Base-by-base conservation (phyloP, 2,113 vertebrate species). In the Microcebus murinus region DNA sequence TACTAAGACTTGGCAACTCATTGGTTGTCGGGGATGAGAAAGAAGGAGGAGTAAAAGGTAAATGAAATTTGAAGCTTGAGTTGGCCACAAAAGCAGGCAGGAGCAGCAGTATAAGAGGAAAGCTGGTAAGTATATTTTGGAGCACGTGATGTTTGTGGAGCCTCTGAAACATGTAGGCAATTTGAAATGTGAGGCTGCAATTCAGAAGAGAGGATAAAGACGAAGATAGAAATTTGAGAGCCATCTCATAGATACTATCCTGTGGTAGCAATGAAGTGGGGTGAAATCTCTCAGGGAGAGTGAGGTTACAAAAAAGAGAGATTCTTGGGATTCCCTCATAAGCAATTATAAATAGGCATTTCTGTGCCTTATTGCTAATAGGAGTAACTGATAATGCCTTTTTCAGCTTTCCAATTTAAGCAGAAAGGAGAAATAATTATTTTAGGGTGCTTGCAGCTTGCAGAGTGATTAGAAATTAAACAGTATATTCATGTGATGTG, bases 331-430 rank as follows among this genome's bases (percentile, higher is more conserved):
- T 68, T 86, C 50, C n/a, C 77, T 68, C 55, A 65, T 39, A 48
- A 80, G 21, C 20, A 91, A 39, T 81, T 89, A 50, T 79, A 83
- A n/a, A 76, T 50, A 48, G 36, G n/a, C 52, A 42, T 91, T 96
- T 93, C 61, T 74, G 0, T 34, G 61, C 23, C 57, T 83, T 91
- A n/a, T 76, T 94, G 67, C 57, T 92, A 31, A 71, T 27, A 42
- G 50, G 48, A 92, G 15, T 80, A 68, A 73, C 13, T 36, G 10
- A 90, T 55, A 50, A 57, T 80, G 55, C 50, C 21, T 95, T 96
- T 77, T 82, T 15, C 34, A 95, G 42, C 20, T 88, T 96, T 91
- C 36, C 39, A 91, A 31, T 92, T 96, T 87, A 95, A 95, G 31
- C 23, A 83, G 15, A 90, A 91, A 90, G 10, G 29, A 79, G 36